Conservation (phyloP, 2,113 vertebrate genomes). For the Carettochelys insculpta region DNA sequence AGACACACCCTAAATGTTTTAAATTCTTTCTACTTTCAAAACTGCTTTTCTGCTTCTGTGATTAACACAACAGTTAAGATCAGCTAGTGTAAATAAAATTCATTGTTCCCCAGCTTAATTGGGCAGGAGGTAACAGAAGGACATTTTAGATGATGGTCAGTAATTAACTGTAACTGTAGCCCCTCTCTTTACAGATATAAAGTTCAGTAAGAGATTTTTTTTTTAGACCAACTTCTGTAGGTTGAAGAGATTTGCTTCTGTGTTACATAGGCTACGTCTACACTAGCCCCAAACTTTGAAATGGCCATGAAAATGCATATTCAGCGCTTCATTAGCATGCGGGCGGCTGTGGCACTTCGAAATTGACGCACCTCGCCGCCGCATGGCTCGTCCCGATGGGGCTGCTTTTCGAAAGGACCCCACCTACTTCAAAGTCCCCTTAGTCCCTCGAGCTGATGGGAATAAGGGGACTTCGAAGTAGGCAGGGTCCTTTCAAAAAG, state of each 20-base stretch:
- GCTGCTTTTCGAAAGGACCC: too few species aligned
- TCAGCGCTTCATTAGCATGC: too few species aligned
- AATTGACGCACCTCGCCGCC: too few species aligned
- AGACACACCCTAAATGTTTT: neutral
- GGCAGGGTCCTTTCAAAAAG: too few species aligned
- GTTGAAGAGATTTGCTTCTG: neutral
- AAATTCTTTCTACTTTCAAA: neutral
- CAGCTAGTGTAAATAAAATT: rapidly evolving
- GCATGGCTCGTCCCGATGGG: too few species aligned
- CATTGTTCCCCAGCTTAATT: neutral
- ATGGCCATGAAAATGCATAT: too few species aligned
- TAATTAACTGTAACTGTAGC: slow-evolving; percentile 24
- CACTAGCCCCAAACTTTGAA: too few species aligned
- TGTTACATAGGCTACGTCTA: too few species aligned
- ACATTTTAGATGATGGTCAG: slow-evolving; percentile 36
- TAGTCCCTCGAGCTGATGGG: too few species aligned
- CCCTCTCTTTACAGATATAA: neutral
- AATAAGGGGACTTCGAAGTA: too few species aligned
- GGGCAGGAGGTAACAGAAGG: neutral
- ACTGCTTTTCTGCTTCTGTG: slow-evolving; percentile 5
- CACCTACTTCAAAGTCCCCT: too few species aligned
- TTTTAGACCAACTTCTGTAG: neutral
- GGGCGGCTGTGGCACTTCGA: too few species aligned
- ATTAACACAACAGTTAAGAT: neutral
- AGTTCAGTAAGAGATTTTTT: neutral